Percentiles rank a stretch among this genome's conserved stretches.
Evolutionary conservation across 2,888 invertebrate species (phyloP).

Genomic region (Peribatodes rhomboidaria): DNA sequence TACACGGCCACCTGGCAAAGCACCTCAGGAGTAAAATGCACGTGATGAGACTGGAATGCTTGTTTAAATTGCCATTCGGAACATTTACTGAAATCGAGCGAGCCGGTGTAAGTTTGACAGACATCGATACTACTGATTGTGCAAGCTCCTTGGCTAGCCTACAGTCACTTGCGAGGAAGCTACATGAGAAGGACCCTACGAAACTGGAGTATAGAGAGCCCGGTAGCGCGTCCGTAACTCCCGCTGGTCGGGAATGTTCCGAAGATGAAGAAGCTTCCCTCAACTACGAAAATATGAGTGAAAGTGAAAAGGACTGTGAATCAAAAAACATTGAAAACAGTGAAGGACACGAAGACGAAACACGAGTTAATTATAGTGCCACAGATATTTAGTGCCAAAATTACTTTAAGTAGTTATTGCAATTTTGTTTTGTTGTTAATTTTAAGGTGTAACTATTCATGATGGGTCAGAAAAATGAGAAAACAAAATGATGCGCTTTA

Average conservation of each 20-base stretch:
- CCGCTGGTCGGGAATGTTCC: slow-evolving; percentile 81
- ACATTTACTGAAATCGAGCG: slow-evolving; percentile 97
- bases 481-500: slow-evolving; percentile 84
- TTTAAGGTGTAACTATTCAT: slow-evolving; percentile 77
- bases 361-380: slow-evolving; percentile 84
- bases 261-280: slow-evolving; percentile 82
- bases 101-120: slow-evolving; percentile 95
- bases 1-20: slow-evolving; percentile 98
- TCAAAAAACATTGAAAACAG: slow-evolving; percentile 76
- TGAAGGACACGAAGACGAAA: slow-evolving; percentile 78
- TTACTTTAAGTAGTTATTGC: slow-evolving; percentile 85
- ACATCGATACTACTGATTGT: slow-evolving; percentile 98
- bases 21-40: slow-evolving; percentile 98
- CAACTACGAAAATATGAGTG: slow-evolving; percentile 67
- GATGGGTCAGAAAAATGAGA: slow-evolving; percentile 78
- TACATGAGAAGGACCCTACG: slow-evolving; percentile 93
- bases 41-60: slow-evolving; percentile 96
- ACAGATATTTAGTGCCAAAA: slow-evolving; percentile 89
- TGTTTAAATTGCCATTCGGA: slow-evolving; percentile 97
- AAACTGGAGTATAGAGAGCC: slow-evolving; percentile 90
- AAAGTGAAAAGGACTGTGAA: slow-evolving; percentile 82
- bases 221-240: slow-evolving; percentile 63
- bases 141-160: slow-evolving; percentile 97
- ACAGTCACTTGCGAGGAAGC: slow-evolving; percentile 92
- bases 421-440: slow-evolving; percentile 83